Percentiles rank a stretch among this genome's conserved stretches.
Conservation (phyloP, 53 echinoderm and acorn worm species). For the Apostichopus leukothele region DNA sequence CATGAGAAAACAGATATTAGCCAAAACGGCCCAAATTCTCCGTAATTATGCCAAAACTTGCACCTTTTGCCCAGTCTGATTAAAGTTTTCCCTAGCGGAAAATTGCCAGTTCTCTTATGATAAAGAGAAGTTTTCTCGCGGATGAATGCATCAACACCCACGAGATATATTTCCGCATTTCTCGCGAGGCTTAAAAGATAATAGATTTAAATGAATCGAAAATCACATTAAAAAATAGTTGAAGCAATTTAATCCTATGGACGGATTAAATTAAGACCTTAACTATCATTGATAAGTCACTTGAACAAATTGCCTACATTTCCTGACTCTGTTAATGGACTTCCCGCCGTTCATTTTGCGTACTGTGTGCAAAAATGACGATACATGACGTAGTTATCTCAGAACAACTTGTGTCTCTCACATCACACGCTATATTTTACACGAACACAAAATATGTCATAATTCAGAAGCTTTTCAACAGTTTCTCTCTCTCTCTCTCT, state of each 20-base stretch:
- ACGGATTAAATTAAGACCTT: background rate
- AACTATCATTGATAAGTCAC: constrained; percentile 9
- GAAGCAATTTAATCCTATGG: constrained; percentile 3
- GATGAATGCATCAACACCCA: background rate
- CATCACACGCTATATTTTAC: too few species aligned
- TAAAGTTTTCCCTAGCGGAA: constrained; percentile 18
- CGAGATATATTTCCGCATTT: constrained; percentile 9
- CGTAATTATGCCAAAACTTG: background rate
- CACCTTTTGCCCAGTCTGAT: constrained; percentile 7
- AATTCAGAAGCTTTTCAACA: too few species aligned
- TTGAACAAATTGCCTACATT: background rate
- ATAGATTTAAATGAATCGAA: constrained; percentile 10
- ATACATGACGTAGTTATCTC: background rate
- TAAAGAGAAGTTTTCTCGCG: background rate
- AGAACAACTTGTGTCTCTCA: too few species aligned
- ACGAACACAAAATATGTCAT: too few species aligned
- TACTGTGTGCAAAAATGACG: background rate
- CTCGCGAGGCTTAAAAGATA: background rate
- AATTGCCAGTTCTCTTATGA: background rate
- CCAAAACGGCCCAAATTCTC: constrained; percentile 5
- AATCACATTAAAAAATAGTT: constrained; percentile 18
- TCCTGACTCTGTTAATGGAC: background rate
- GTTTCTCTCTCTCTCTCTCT: too few species aligned
- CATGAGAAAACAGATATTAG: constrained; percentile 7
- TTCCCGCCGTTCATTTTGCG: background rate